Evolutionary conservation across 2,888 invertebrate genomes (phyloP), one percentile per base, ranked within the genome.

Genomic region (Thelaira solivaga): DNA sequence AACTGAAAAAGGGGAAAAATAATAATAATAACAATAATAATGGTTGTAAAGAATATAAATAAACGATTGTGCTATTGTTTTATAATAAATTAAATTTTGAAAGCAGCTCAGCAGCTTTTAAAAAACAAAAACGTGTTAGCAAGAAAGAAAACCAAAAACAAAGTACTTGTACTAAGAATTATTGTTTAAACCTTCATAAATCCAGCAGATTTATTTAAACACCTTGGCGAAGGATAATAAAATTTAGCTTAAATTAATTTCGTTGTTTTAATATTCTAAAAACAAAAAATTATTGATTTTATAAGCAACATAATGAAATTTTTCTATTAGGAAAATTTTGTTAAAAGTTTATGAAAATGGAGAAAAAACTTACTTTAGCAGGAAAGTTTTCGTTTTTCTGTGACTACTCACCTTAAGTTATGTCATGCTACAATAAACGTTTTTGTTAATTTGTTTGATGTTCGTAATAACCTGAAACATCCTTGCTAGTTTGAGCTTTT

Each of bases 101-200:
- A n/a, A n/a, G n/a, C 4, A 22, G 22, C 34, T 18, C 11, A 13
- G 13, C 13, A 41, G 16, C 1, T 18, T 11, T 34, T 49, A 2
- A 18, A 7, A 24, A 55, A 4, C n/a, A n/a, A n/a, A n/a, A n/a
- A n/a, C n/a, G n/a, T n/a, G n/a, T n/a, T n/a, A n/a, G n/a, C n/a
- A n/a, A n/a, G n/a, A n/a, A n/a, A n/a, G n/a, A n/a, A n/a, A n/a
- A n/a, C n/a, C n/a, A n/a, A n/a, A n/a, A n/a, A n/a, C n/a, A n/a
- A 36, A 75, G 61, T 45, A 36, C 11, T 36, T 51, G 59, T 53
- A 53, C 47, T 57, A 68, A 59, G 59, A 78, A 65, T 74, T 74
- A 69, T 65, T 64, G 51, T 53, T 78, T 36, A 55, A 64, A 65
- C 59, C 47, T 73, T 8, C 45, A 69, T 47, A 61, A 69, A 74